Evolutionary conservation across 2,888 invertebrate species (phyloP).

Genomic region (Temnothorax unifasciatus): DNA sequence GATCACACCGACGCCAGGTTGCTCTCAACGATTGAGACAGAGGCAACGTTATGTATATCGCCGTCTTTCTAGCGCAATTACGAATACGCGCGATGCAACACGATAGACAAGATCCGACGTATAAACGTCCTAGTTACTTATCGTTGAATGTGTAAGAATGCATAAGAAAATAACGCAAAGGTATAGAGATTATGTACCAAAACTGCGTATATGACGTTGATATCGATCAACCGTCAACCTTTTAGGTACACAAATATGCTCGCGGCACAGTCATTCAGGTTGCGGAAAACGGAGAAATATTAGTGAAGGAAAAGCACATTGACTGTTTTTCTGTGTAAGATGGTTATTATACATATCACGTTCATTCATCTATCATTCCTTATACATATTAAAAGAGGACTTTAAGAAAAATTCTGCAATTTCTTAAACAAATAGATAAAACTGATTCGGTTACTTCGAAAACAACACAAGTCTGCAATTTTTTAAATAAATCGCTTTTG

Average conservation of each 20-base stretch:
- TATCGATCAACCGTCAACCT: no score
- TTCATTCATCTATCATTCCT: background rate
- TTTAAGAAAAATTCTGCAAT: background rate
- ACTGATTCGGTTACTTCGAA: background rate
- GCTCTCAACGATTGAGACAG: constrained; percentile 3
- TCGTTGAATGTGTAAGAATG: constrained; percentile 18
- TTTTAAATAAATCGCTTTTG: background rate
- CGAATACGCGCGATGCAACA: background rate
- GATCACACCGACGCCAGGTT: constrained; percentile 22
- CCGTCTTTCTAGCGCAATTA: constrained; percentile 43
- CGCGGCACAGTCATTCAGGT: background rate
- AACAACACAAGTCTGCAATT: background rate
- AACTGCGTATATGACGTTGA: background rate
- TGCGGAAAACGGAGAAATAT: background rate
- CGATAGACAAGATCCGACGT: background rate
- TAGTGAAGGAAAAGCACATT: background rate
- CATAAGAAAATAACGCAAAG: constrained; percentile 19
- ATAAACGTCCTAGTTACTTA: background rate
- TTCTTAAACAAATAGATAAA: background rate
- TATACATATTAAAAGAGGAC: background rate
- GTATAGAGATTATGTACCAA: background rate
- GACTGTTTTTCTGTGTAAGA: background rate
- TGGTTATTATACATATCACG: no score
- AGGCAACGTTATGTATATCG: constrained; percentile 24
- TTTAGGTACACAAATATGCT: no score